Percentiles rank a stretch among this genome's conserved stretches.
phyloP scores from a whole-genome alignment of 2,797 vertebrate genomes.

The Acipenser oxyrinchus region DNA sequence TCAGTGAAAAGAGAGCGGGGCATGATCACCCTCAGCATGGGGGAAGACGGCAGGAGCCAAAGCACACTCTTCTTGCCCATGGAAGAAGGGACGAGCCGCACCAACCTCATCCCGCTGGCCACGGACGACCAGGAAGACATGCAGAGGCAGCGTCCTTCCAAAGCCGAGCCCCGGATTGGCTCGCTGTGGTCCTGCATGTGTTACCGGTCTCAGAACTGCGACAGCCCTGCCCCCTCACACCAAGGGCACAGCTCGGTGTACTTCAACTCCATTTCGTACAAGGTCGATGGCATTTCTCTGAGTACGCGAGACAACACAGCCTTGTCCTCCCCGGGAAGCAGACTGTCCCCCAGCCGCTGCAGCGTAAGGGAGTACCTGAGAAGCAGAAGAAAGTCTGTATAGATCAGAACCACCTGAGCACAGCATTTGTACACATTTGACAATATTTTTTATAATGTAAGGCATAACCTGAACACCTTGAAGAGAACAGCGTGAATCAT shows the following conservation, averaged over 20 bases:
- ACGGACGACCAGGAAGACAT: slow-evolving; percentile 54
- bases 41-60: slow-evolving; percentile 48
- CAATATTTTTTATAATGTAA: slow-evolving; percentile 24
- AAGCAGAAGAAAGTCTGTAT: slow-evolving; percentile 78
- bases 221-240: slow-evolving; percentile 54
- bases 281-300: slow-evolving; percentile 62
- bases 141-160: slow-evolving; percentile 42
- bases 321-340: slow-evolving; percentile 74
- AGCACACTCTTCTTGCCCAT: slow-evolving; percentile 70
- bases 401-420: slow-evolving; percentile 16
- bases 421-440: slow-evolving; percentile 29
- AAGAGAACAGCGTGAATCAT: not conserved
- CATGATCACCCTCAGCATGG: slow-evolving; percentile 35
- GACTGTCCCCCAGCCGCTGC: slow-evolving; percentile 52
- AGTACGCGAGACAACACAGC: slow-evolving; percentile 69
- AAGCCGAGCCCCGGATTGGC: slow-evolving; percentile 52
- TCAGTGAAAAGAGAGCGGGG: slow-evolving; percentile 62
- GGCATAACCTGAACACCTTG: slow-evolving; percentile 6
- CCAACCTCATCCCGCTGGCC: slow-evolving; percentile 69
- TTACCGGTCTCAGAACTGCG: slow-evolving; percentile 62
- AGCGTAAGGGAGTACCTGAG: slow-evolving; percentile 53
- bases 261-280: slow-evolving; percentile 73
- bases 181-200: slow-evolving; percentile 78
- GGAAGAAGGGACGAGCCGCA: slow-evolving; percentile 78
- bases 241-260: slow-evolving; percentile 66